Evolutionary conservation across 2,888 invertebrate genomes (phyloP), one percentile per base, ranked within the genome.

Genomic region (Cistogaster globosa): DNA sequence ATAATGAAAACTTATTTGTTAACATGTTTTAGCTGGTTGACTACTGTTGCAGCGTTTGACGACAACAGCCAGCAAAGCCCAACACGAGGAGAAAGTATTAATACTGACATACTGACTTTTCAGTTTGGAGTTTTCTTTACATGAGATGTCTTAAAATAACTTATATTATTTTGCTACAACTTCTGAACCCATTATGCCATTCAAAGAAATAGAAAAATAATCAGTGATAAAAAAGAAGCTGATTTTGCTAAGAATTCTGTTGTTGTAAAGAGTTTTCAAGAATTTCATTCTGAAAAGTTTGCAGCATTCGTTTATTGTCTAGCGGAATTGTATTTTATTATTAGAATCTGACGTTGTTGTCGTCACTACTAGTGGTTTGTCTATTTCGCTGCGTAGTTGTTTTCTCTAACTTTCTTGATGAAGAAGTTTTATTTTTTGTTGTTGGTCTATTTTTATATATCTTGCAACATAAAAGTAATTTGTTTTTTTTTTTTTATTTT

Each of bases 281-380:
- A 76, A 79, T 82, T 83, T 60, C 62, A 83, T 79, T 80, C 42
- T 55, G 22, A 68, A 82, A 84, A 80, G 58, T 85, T 85, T 84
- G 36, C 74, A 68, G 57, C 55, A 77, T 79, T 63, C 55, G 72
- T 71, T 80, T 67, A 79, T 83, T 79, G 71, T 86, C 79, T 67
- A 62, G 18, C 57, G 14, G 53, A 78, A 75, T 71, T 72, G 76
- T 74, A 65, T 77, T 86, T 77, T 76, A 38, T 72, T 78, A 62
- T 69, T 79, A 32, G 48, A 51, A 67, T 65, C 58, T 80, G 72
- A 67, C 32, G 51, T 72, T 38, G 72, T 65, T 79, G 72, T 65
- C 63, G 57, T 55, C 57, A 58, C 5, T 65, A 48, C 6, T 9
- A 58, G 38, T 26, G 36, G 38, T 22, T 72, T 71, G 6, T 71